Conservation (phyloP, 2,113 vertebrate species). For the Vombatus ursinus region DNA sequence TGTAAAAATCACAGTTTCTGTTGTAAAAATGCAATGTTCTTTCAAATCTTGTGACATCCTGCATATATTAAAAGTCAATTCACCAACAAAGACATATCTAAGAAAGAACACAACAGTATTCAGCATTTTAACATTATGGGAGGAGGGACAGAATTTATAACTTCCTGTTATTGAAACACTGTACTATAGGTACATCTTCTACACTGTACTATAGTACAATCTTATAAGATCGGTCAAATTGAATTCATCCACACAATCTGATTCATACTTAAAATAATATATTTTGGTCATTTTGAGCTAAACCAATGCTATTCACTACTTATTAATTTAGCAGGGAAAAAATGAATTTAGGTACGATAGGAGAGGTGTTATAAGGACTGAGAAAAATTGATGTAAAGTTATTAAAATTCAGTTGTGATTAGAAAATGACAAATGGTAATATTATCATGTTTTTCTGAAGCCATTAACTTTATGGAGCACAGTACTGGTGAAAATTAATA, state of each 20-base stretch:
- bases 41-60: not conserved
- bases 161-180: not conserved
- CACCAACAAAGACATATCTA: not conserved
- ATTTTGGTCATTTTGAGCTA: not conserved
- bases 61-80: not conserved
- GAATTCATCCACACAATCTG: not conserved
- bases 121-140: too few species aligned
- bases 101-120: not conserved
- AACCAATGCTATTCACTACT: not conserved
- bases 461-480: not conserved
- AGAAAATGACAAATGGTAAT: slow-evolving; percentile 21
- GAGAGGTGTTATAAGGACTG: not conserved
- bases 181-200: not conserved
- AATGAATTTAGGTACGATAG: slow-evolving; percentile 9
- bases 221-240: not conserved
- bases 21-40: not conserved
- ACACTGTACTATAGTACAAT: too few species aligned
- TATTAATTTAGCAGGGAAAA: not conserved
- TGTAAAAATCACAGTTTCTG: not conserved
- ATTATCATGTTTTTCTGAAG: not conserved
- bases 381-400: not conserved
- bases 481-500: not conserved
- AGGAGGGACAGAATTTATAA: not conserved
- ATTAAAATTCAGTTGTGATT: not conserved
- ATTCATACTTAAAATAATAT: not conserved